A percentile compares a stretch with the other conserved stretches of the same genome.
Evolutionary conservation across 2,888 invertebrate species (phyloP).

Genomic region (Ametastegia equiseti): DNA sequence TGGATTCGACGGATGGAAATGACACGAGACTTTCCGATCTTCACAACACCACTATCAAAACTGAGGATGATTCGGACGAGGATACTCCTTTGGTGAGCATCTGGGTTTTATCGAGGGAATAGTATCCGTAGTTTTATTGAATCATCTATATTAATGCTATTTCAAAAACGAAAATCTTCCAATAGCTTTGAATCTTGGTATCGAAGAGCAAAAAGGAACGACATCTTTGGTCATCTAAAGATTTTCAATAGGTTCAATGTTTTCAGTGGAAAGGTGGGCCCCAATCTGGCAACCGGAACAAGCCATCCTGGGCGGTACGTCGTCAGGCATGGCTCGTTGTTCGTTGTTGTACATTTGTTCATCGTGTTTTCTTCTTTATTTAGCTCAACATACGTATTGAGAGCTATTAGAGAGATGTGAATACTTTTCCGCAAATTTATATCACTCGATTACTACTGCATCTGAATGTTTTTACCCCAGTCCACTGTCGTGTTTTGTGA

Average conservation of each 20-base stretch:
- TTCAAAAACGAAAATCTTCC: not conserved
- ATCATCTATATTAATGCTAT: too few relatives aligned
- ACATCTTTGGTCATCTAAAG: not conserved
- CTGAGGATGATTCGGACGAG: slow-evolving; percentile 83
- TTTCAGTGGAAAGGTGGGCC: slow-evolving; percentile 42
- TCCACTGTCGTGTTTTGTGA: not conserved
- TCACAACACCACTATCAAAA: slow-evolving; percentile 73
- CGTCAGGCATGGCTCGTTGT: slow-evolving; percentile 45
- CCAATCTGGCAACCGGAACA: slow-evolving; percentile 40
- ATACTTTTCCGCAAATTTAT: not conserved
- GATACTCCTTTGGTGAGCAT: slow-evolving; percentile 85
- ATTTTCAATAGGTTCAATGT: slow-evolving; percentile 31
- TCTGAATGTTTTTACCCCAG: not conserved
- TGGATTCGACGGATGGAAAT: slow-evolving; percentile 69
- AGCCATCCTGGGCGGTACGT: slow-evolving; percentile 44
- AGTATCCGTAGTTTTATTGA: too few relatives aligned
- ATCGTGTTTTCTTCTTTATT: not conserved
- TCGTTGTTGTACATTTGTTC: slow-evolving; percentile 37
- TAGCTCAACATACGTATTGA: not conserved
- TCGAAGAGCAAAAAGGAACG: too few relatives aligned
- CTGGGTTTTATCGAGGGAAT: too few relatives aligned
- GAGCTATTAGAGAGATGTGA: not conserved
- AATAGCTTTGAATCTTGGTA: not conserved
- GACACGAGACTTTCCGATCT: slow-evolving; percentile 72
- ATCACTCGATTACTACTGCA: not conserved